A percentile compares a stretch with the other conserved stretches of the same genome.
These are phyloP conservation scores for Melieria crassipennis DNA, from an alignment of 2,888 invertebrate genomes.

Conservation along the genomic window DNA sequence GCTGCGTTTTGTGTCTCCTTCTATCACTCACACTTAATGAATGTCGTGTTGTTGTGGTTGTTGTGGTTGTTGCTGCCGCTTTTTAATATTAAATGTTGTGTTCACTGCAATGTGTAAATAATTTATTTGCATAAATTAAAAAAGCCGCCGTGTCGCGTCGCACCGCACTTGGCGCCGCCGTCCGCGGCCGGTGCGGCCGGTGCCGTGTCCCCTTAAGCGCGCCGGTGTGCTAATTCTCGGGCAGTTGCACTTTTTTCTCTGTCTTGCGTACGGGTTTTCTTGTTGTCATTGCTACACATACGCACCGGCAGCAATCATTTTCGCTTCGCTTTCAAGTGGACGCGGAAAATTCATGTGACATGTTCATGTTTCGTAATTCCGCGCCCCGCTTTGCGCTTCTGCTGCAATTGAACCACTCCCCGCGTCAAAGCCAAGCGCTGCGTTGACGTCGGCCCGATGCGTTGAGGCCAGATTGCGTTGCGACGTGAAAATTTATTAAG, in stretches of 20 bases:
- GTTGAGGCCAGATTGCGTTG: background rate
- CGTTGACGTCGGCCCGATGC: too few relatives aligned
- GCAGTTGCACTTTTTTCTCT: background rate
- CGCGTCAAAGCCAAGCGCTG: too few relatives aligned
- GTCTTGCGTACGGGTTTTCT: background rate
- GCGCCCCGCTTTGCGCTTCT: background rate
- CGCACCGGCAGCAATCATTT: background rate
- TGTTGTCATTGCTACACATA: too few relatives aligned
- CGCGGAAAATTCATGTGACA: conserved; percentile 10
- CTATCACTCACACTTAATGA: conserved; percentile 23
- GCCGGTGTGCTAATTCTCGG: background rate
- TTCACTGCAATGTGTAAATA: conserved; percentile 51
- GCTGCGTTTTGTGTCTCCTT: conserved; percentile 28
- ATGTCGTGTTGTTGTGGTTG: conserved; percentile 32
- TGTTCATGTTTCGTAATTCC: background rate
- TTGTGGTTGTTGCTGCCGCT: conserved; percentile 19
- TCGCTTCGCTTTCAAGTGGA: background rate
- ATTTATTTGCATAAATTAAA: conserved; percentile 61
- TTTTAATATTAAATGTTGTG: conserved; percentile 30
- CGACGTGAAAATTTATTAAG: background rate
- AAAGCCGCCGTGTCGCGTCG: conserved; percentile 14
- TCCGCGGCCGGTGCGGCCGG: too few relatives aligned
- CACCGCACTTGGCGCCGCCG: too few relatives aligned
- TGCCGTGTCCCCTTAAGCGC: too few relatives aligned
- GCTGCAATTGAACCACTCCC: background rate